Percentiles rank a stretch among this genome's conserved stretches.
Evolutionary conservation across 2,113 vertebrate genomes (phyloP).

Genomic region (Tinamus guttatus): DNA sequence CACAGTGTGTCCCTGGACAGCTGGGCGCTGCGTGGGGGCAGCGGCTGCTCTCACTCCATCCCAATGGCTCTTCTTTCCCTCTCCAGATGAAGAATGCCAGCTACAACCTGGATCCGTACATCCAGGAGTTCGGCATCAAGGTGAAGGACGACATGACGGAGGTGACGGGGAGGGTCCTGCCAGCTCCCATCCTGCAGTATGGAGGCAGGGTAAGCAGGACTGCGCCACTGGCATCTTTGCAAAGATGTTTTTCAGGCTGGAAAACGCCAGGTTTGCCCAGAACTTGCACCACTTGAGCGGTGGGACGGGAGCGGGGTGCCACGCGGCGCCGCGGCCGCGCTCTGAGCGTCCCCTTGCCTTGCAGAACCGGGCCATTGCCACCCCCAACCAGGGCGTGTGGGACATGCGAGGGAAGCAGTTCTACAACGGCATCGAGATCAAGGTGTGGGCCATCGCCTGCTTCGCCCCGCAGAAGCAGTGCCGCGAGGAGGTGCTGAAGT

Average conservation of each 20-base stretch:
- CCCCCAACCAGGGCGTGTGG: constrained; percentile 99
- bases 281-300: background rate
- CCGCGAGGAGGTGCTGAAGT: constrained; percentile 99
- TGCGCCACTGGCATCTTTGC: background rate
- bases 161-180: constrained; percentile 95
- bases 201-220: constrained; percentile 91
- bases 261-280: background rate
- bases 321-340: background rate
- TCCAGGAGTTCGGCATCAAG: constrained; percentile 99
- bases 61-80: background rate
- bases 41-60: background rate
- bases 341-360: constrained; percentile 50
- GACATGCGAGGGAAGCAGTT: constrained; percentile 99
- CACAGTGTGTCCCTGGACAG: background rate
- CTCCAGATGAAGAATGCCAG: constrained; percentile 98
- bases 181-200: constrained; percentile 96
- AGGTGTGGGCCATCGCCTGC: constrained; percentile 99
- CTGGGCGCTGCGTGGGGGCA: background rate
- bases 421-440: constrained; percentile 99
- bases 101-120: constrained; percentile 98
- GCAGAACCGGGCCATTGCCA: constrained; percentile 98
- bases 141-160: constrained; percentile 99
- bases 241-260: background rate
- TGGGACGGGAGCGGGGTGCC: background rate
- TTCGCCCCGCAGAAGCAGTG: constrained; percentile 99